These are phyloP conservation scores for Acomys russatus DNA, from an alignment of 2,797 vertebrate genomes.

Conservation along the genomic window DNA sequence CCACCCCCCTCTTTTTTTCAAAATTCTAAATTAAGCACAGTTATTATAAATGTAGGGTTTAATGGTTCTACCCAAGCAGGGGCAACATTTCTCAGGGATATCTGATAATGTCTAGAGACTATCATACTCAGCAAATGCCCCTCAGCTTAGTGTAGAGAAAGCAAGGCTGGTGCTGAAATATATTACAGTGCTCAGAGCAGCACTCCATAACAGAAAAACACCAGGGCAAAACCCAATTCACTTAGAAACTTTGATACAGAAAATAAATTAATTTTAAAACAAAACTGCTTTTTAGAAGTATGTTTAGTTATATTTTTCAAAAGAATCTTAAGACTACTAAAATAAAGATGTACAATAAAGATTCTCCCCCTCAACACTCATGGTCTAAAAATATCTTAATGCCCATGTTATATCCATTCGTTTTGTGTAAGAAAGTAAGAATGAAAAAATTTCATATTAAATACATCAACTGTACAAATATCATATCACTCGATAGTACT, in stretches of 20 bases:
- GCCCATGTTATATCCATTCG: neutral
- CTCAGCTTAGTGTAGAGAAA: neutral
- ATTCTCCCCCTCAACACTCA: neutral
- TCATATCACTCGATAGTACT: neutral
- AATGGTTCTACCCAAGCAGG: neutral
- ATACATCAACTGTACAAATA: constrained; percentile 3
- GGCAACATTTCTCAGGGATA: neutral
- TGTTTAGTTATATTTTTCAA: constrained; percentile 14
- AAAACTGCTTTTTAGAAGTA: constrained; percentile 47
- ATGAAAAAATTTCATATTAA: neutral
- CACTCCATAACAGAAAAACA: neutral
- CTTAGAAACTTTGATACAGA: constrained; percentile 44
- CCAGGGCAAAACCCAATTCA: neutral
- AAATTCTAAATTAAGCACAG: neutral
- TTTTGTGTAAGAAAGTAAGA: constrained; percentile 1
- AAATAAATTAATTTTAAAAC: constrained; percentile 63
- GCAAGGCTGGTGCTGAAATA: neutral
- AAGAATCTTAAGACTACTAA: constrained; percentile 33
- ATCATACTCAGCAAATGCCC: neutral
- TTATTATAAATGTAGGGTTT: neutral
- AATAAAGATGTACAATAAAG: constrained; percentile 46
- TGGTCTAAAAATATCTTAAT: neutral
- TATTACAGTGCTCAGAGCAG: neutral
- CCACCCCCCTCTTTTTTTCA: neutral
- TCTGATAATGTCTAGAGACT: neutral